Percentiles rank a stretch among this genome's conserved stretches.
phyloP scores from a whole-genome alignment of 2,888 invertebrate genomes.

The Tenthredo amoena region DNA sequence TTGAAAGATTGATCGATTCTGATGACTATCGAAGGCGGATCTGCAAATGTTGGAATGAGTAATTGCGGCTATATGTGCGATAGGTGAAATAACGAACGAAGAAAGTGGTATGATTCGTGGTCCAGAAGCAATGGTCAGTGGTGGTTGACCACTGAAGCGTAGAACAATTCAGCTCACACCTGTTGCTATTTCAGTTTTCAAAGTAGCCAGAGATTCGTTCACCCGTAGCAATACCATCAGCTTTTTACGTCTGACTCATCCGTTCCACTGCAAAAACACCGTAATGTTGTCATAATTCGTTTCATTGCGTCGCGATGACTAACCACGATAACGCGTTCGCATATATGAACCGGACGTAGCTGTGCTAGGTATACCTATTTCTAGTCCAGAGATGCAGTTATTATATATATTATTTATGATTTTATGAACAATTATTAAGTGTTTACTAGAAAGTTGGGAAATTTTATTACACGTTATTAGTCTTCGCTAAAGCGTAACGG shows the following conservation, averaged over 20 bases:
- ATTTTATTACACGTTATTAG: background rate
- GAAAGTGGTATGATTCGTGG: conserved; percentile 25
- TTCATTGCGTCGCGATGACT: conserved; percentile 44
- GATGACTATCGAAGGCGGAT: background rate
- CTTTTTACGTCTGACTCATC: conserved; percentile 55
- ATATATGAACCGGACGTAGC: background rate
- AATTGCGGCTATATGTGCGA: background rate
- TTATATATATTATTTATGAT: background rate
- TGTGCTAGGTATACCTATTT: background rate
- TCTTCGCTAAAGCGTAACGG: background rate
- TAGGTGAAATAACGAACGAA: background rate
- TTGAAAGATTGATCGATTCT: background rate
- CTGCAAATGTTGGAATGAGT: background rate
- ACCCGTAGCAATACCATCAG: conserved; percentile 57
- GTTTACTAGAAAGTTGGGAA: conserved; percentile 6
- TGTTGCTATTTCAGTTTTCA: conserved; percentile 59
- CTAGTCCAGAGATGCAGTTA: background rate
- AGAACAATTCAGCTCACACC: conserved; percentile 54
- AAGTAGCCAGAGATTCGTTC: conserved; percentile 57
- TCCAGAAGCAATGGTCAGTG: background rate
- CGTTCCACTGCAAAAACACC: conserved; percentile 55
- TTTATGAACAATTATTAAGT: background rate
- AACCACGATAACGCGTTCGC: conserved; percentile 19
- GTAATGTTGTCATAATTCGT: conserved; percentile 56
- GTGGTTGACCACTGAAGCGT: conserved; percentile 40